Percentiles rank a stretch among this genome's conserved stretches.
These are phyloP conservation scores for Cervus canadensis DNA, from an alignment of 2,113 vertebrate species.

Conservation along the genomic window DNA sequence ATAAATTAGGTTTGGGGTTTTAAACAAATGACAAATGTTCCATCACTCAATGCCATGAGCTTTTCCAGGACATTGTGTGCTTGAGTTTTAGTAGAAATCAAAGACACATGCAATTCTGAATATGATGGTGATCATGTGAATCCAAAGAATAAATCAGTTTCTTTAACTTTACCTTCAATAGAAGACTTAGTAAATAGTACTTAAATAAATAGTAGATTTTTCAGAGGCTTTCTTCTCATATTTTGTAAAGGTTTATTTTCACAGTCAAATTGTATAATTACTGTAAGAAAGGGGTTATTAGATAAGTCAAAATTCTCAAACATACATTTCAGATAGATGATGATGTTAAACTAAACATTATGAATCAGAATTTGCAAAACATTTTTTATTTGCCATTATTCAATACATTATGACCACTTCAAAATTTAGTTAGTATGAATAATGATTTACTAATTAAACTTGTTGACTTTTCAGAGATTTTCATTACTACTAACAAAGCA, in stretches of 20 bases:
- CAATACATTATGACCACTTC: slow-evolving; percentile 64
- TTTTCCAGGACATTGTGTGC: slow-evolving; percentile 55
- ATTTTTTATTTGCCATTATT: slow-evolving; percentile 65
- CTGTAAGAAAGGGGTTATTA: slow-evolving; percentile 2
- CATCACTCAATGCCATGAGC: slow-evolving; percentile 19
- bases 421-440: slow-evolving; percentile 66
- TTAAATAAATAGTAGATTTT: slow-evolving; percentile 50
- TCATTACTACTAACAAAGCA: slow-evolving; percentile 57
- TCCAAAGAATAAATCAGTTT: slow-evolving; percentile 77
- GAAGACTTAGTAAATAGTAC: background rate
- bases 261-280: background rate
- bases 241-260: background rate
- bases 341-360: slow-evolving; percentile 66
- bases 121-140: slow-evolving; percentile 63
- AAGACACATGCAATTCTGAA: slow-evolving; percentile 61
- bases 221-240: slow-evolving; percentile 41
- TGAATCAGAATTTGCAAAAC: slow-evolving; percentile 64
- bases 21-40: slow-evolving; percentile 58
- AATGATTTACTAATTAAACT: slow-evolving; percentile 58
- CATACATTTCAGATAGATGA: slow-evolving; percentile 23
- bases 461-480: slow-evolving; percentile 57
- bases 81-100: slow-evolving; percentile 60
- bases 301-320: slow-evolving; percentile 61
- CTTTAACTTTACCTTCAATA: slow-evolving; percentile 66
- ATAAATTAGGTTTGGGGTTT: slow-evolving; percentile 42